A percentile compares a stretch with the other conserved stretches of the same genome.
Evolutionary conservation across 1,140 invertebrate genomes (phyloP).

Genomic region (Euwallacea fornicatus): DNA sequence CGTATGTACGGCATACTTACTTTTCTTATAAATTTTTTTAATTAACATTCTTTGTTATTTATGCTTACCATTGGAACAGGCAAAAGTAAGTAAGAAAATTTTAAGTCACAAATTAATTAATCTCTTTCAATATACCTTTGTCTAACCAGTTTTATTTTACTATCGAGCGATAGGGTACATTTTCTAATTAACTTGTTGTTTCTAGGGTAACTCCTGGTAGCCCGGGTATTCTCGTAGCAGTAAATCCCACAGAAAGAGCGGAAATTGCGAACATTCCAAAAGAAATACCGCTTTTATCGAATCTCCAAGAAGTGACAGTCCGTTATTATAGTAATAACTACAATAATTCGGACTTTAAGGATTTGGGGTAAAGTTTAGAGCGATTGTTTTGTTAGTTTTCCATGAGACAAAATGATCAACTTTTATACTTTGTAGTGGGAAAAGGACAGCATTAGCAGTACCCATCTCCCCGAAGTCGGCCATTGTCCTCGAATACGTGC

Average conservation of each 20-base stretch:
- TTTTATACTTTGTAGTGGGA: slow-evolving; percentile 43
- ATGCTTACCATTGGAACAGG: too few species aligned
- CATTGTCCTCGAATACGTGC: slow-evolving; percentile 57
- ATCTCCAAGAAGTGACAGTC: slow-evolving; percentile 59
- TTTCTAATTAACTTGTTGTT: neutral
- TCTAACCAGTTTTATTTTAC: too few species aligned
- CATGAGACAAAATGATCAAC: neutral
- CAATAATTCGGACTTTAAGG: slow-evolving; percentile 47
- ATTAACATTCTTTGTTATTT: too few species aligned
- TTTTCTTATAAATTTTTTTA: too few species aligned
- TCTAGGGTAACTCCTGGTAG: slow-evolving; percentile 68
- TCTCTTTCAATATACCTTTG: too few species aligned
- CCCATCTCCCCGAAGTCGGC: slow-evolving; percentile 54
- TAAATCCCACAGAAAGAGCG: slow-evolving; percentile 60
- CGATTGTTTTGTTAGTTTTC: neutral
- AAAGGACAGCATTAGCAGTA: slow-evolving; percentile 47
- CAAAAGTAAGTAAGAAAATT: too few species aligned
- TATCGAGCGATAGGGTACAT: too few species aligned
- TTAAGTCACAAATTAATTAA: too few species aligned
- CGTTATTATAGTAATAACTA: slow-evolving; percentile 60
- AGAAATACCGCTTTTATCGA: slow-evolving; percentile 53
- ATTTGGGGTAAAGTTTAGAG: slow-evolving; percentile 53
- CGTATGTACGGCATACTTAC: too few species aligned
- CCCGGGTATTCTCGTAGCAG: slow-evolving; percentile 68
- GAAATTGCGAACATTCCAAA: slow-evolving; percentile 56